These are phyloP conservation scores for Fringilla coelebs DNA, from an alignment of 2,797 vertebrate genomes.

Conservation along the genomic window DNA sequence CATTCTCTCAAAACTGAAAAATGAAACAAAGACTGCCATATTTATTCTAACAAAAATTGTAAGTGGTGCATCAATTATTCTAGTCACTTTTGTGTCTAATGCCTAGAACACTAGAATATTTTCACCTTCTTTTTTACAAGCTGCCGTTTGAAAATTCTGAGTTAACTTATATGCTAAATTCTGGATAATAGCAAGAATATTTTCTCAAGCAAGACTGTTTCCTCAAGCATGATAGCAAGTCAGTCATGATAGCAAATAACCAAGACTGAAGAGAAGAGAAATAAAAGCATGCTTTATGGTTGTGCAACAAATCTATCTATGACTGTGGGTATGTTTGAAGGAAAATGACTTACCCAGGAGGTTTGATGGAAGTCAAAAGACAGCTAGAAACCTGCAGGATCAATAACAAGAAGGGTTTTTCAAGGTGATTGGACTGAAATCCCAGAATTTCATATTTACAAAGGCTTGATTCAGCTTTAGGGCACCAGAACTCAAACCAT, in stretches of 20 bases:
- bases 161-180: background rate
- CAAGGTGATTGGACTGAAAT: background rate
- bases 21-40: background rate
- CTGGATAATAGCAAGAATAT: background rate
- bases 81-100: background rate
- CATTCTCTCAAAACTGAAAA: background rate
- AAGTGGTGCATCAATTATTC: background rate
- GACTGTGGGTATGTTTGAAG: background rate
- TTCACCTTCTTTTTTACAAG: background rate
- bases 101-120: background rate
- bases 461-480: background rate
- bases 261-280: background rate
- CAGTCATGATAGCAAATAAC: background rate
- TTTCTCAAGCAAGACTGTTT: background rate
- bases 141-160: background rate
- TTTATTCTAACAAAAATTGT: background rate
- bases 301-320: background rate
- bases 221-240: background rate
- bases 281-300: background rate
- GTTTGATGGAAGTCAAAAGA: background rate
- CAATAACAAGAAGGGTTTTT: background rate
- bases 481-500: background rate
- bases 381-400: background rate
- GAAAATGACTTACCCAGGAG: background rate
- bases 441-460: background rate